Evolutionary conservation across 2,113 vertebrate genomes (phyloP).

Genomic region (Eurypyga helias): DNA sequence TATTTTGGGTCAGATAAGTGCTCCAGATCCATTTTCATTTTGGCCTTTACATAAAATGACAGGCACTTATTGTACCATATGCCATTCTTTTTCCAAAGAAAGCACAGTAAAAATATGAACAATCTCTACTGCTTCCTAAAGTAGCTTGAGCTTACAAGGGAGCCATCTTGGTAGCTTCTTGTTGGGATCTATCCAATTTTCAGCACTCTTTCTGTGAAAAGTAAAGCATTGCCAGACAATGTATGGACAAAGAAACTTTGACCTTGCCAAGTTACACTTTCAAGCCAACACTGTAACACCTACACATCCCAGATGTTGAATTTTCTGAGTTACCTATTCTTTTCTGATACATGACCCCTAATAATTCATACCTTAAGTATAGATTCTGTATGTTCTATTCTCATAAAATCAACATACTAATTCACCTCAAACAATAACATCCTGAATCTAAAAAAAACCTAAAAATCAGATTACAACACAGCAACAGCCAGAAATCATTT

Average conservation of each 20-base stretch:
- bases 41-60: neutral
- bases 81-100: neutral
- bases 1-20: neutral
- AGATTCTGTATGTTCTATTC: neutral
- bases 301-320: neutral
- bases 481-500: neutral
- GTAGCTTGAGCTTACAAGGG: neutral
- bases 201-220: neutral
- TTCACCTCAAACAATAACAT: neutral
- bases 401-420: neutral
- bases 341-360: neutral
- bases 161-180: neutral
- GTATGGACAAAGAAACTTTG: neutral
- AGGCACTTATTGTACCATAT: neutral
- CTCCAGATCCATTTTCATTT: neutral
- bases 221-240: accelerated
- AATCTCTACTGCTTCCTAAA: neutral
- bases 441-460: accelerated
- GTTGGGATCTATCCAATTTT: neutral
- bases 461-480: neutral
- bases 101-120: neutral
- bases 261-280: neutral
- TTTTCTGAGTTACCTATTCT: neutral
- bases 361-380: neutral
- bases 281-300: neutral